These are phyloP conservation scores for Drosophila teissieri DNA, from an alignment of 1,140 invertebrate genomes.

Conservation along the genomic window DNA sequence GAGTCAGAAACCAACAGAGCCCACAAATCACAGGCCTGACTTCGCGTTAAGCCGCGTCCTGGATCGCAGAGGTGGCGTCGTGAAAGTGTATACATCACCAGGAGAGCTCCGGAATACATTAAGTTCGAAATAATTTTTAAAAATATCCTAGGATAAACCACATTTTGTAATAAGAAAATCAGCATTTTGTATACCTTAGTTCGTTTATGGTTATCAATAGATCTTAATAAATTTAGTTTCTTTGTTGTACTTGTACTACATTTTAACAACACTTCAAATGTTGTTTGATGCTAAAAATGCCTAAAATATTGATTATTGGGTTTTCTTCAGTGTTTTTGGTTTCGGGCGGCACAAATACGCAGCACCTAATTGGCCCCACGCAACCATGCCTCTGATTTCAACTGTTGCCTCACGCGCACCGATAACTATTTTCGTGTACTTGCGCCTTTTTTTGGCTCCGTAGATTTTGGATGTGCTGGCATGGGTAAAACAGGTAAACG, in stretches of 20 bases:
- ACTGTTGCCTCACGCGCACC: slow-evolving; percentile 32
- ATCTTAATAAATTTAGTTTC: no score
- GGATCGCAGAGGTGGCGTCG: slow-evolving; percentile 3
- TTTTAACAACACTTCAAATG: no score
- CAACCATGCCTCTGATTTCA: slow-evolving; percentile 25
- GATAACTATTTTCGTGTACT: slow-evolving; percentile 53
- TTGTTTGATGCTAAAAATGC: no score
- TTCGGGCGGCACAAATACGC: neutral
- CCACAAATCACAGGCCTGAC: slow-evolving; percentile 68
- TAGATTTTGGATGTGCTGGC: slow-evolving; percentile 18
- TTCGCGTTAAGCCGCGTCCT: neutral
- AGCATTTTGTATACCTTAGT: no score
- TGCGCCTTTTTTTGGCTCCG: slow-evolving; percentile 7
- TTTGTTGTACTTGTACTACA: no score
- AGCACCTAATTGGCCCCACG: slow-evolving; percentile 14
- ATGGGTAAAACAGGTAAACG: slow-evolving; percentile 66
- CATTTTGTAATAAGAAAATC: no score
- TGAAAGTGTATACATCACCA: neutral
- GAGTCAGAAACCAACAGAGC: slow-evolving; percentile 62
- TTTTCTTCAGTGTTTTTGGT: neutral
- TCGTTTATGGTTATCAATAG: no score
- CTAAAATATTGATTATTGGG: no score
- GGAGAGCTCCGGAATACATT: no score
- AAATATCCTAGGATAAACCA: no score
- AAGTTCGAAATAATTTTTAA: no score